Evolutionary conservation across 1,140 invertebrate genomes (phyloP), one percentile per base, ranked within the genome.

Genomic region (Scaptomyza pallida): DNA sequence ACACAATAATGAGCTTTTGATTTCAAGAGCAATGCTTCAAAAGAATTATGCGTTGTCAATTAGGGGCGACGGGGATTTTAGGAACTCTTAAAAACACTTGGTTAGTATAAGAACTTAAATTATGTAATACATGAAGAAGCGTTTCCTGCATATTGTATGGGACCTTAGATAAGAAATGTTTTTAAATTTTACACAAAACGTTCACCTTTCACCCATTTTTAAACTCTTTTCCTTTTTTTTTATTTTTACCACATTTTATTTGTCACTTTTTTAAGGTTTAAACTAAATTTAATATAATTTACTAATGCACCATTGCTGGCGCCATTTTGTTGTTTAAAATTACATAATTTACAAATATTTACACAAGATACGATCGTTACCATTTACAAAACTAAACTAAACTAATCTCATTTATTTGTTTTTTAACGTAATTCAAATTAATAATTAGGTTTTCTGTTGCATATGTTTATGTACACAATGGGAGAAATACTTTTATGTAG

Each of bases 331-430:
- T 59, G 16, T 55, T 56, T 56, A 64, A 70, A 80, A 78, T 82
- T 82, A 82, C 67, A 75, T 83, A 82, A 83, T 75, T 9, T 85
- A 80, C 81, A 85, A 45, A 45, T 78, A 83, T 82, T 83, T 75
- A 70, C 57, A 55, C 47, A 82, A 82, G 71, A 52, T 68, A 65
- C 50, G 40, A 26, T 62, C 61, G 51, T 69, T 63, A 57, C 54
- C 70, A 41, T 48, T 41, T 63, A 70, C 51, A 59, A 44, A 44
- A 33, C 54, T 43, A 26, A 63, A 56, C 51, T 70, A 56, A 70
- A 57, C 61, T 56, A 69, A 69, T 48, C 81, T 86, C 86, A 75
- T 78, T 64, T 83, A 69, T 62, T 63, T 76, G 67, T 67, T 65
- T 61, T 45, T 73, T 69, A 73, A 62, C 40, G 44, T 72, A 72